Percentiles rank a stretch among this genome's conserved stretches.
phyloP scores from a whole-genome alignment of 2,888 invertebrate genomes.

The Lasioglossum morio region DNA sequence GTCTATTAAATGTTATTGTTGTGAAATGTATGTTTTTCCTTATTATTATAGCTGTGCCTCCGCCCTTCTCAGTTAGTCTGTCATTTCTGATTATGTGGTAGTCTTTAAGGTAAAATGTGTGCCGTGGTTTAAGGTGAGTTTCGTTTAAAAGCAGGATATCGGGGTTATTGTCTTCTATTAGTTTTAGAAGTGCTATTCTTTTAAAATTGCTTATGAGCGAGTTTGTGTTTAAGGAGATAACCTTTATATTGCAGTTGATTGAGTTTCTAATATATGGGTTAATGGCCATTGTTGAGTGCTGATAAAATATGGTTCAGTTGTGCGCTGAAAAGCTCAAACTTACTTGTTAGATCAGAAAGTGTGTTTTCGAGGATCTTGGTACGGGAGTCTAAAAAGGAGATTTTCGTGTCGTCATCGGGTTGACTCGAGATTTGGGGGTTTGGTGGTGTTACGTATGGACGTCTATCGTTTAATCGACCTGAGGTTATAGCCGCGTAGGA shows the following conservation, averaged over 20 bases:
- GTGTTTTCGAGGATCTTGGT: background rate
- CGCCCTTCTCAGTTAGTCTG: too few species aligned
- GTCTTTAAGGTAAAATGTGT: too few species aligned
- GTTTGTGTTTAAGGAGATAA: slow-evolving; percentile 8
- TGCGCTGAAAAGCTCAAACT: background rate
- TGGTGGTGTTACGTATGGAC: background rate
- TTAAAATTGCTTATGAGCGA: slow-evolving; percentile 16
- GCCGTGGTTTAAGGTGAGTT: too few species aligned
- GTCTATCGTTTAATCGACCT: background rate
- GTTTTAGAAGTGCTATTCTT: slow-evolving; percentile 7
- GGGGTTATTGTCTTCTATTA: too few species aligned
- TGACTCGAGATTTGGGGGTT: background rate
- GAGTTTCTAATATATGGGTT: background rate
- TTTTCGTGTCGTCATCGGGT: background rate
- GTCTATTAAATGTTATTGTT: too few species aligned
- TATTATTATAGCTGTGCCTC: too few species aligned
- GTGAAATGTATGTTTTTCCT: too few species aligned
- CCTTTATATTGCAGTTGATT: background rate
- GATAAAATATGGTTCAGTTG: background rate
- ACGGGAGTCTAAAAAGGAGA: background rate
- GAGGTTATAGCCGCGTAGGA: slow-evolving; percentile 1
- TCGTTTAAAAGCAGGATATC: too few species aligned
- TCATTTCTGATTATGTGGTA: too few species aligned
- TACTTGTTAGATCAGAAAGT: background rate
- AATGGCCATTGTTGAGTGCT: background rate